Conservation (phyloP, 2,113 vertebrate species). For the Malurus melanocephalus region DNA sequence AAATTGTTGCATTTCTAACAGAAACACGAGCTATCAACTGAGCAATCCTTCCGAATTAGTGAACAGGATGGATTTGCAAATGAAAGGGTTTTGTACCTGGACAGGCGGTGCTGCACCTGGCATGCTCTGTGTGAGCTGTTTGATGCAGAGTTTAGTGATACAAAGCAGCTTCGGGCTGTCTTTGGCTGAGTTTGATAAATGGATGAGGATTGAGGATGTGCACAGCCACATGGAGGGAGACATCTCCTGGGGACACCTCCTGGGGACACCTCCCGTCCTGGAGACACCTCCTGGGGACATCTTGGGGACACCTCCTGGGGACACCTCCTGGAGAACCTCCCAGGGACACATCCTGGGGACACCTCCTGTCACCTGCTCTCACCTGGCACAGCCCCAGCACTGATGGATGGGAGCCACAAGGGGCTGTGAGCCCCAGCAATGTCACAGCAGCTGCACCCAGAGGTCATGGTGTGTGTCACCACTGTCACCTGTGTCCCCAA, state of each 20-base stretch:
- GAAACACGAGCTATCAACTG: not conserved
- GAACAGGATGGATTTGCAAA: not conserved
- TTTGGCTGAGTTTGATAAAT: not conserved
- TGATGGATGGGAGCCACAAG: fast-evolving
- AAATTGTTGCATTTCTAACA: slow-evolving; percentile 28
- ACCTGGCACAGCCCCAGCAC: fast-evolving
- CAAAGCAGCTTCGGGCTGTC: not conserved
- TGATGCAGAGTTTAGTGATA: not conserved
- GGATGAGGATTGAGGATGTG: not conserved
- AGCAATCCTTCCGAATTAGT: not conserved
- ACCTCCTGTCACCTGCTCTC: not conserved
- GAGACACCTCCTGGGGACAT: too few species aligned
- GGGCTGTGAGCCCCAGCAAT: not conserved
- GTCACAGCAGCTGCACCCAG: fast-evolving
- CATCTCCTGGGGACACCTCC: not conserved
- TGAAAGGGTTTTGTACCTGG: not conserved
- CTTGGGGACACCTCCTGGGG: too few species aligned
- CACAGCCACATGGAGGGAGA: not conserved
- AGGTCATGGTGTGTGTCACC: too few species aligned
- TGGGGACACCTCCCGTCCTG: too few species aligned
- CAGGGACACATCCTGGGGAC: too few species aligned
- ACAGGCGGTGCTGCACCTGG: not conserved
- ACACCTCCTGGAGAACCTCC: not conserved
- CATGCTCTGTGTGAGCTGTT: not conserved
- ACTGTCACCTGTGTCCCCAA: too few species aligned